Conservation (phyloP, 2,888 invertebrate genomes). For the Tipula lateralis region DNA sequence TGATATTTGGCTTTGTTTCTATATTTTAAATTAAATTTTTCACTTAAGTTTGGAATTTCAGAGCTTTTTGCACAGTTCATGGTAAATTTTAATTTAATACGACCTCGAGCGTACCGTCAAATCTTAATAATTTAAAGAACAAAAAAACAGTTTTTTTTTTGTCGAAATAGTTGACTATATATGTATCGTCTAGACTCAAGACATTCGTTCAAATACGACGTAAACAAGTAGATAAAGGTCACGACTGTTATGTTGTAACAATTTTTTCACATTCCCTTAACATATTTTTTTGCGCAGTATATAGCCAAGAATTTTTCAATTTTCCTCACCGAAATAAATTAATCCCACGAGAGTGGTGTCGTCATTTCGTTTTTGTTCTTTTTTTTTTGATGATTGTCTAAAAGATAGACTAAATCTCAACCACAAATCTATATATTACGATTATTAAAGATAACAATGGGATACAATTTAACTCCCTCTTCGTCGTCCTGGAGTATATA, state of each 20-base stretch:
- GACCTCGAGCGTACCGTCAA: not conserved
- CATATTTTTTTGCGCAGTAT: not conserved
- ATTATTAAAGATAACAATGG: constrained; percentile 24
- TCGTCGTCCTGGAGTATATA: not conserved
- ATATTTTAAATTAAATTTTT: not conserved
- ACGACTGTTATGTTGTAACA: not conserved
- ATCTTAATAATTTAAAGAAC: not conserved
- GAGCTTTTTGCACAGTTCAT: not conserved
- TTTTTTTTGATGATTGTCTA: too few species aligned
- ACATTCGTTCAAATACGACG: not conserved
- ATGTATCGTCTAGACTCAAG: not conserved
- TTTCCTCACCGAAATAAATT: not conserved
- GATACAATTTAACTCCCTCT: not conserved
- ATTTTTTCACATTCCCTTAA: not conserved
- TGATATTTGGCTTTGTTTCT: not conserved
- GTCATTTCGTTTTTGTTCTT: not conserved
- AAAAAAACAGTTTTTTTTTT: not conserved
- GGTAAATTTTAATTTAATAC: not conserved
- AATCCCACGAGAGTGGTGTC: not conserved
- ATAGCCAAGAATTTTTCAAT: not conserved
- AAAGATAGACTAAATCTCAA: not conserved
- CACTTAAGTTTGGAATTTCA: not conserved
- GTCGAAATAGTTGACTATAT: not conserved
- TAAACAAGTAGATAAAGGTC: not conserved
- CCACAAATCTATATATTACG: not conserved